Evolutionary conservation across 2,113 vertebrate genomes (phyloP), one percentile per base, ranked within the genome.

Genomic region (Colaptes auratus): DNA sequence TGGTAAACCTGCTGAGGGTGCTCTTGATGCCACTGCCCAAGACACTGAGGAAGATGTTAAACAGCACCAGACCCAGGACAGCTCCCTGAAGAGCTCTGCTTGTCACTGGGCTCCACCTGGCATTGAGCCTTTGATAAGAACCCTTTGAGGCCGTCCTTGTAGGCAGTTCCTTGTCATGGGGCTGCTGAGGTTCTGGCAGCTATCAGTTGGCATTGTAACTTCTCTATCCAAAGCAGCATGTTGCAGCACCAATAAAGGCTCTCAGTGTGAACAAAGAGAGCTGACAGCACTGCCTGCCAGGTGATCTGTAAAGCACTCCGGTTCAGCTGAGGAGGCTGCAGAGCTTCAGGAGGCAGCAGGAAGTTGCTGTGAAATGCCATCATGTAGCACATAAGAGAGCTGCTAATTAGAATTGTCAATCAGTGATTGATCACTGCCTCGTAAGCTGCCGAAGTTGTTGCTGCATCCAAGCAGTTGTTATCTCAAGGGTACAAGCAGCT

Each of bases 341-440:
- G 90, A 94, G 83, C 94, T 96, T 94, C 95, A 96, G 96, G 95
- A 95, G 78, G 89, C 89, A 95, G 81, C 52, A 94, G 76, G 79
- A 91, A 96, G 72, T 92, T 97, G 90, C 89, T 96, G 72, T 86
- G 86, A 96, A 98, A 86, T 86, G 58, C 77, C 97, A 91, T 94
- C 86, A 92, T 88, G 64, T 94, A 94, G 78, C 64, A 97, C 74
- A 90, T 85, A 97, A 86, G 92, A 96, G 96, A 90, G 79, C 84
- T 96, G 95, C 97, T 98, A 98, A 98, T 98, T 98, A 97, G 95
- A 95, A 96, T 94, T 98, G 97, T 97, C 97, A 97, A 90, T 98
- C 88, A 96, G 84, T 97, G 97, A 97, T 97, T 97, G 97, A 98
- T 98, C 93, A 92, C 82, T 82, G 61, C 90, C 79, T 88, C 88